These are phyloP conservation scores for Sinonovacula constricta DNA, from an alignment of 1,140 invertebrate genomes.

Conservation along the genomic window DNA sequence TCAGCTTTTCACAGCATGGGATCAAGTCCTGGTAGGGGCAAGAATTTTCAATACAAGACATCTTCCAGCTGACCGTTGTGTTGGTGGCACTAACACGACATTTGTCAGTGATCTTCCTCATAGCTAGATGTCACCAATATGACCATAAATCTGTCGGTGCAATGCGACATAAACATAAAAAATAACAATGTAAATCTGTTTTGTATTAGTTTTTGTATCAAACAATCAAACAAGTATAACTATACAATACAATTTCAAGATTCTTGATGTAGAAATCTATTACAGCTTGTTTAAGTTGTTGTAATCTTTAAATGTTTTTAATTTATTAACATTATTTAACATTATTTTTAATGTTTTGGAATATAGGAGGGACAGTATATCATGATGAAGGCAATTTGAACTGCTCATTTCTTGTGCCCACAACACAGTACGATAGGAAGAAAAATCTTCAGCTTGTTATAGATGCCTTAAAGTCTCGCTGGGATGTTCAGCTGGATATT, in stretches of 20 bases:
- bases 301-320: background rate
- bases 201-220: constrained; percentile 4
- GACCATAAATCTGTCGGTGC: too few relatives aligned
- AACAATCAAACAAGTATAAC: too few relatives aligned
- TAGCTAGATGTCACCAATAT: too few relatives aligned
- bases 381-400: constrained; percentile 97
- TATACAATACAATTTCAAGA: too few relatives aligned
- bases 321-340: background rate
- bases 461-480: constrained; percentile 87
- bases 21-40: too few relatives aligned
- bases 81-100: too few relatives aligned
- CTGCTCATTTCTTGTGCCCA: constrained; percentile 91
- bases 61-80: too few relatives aligned
- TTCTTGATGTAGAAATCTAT: background rate
- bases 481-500: constrained; percentile 86
- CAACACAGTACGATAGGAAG: constrained; percentile 88
- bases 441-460: constrained; percentile 92
- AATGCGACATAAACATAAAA: too few relatives aligned
- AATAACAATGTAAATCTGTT: background rate
- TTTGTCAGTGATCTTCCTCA: too few relatives aligned
- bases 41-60: too few relatives aligned
- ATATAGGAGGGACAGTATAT: constrained; percentile 97
- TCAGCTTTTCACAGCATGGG: too few relatives aligned
- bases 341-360: background rate
- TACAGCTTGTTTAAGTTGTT: background rate